Percentiles rank a stretch among this genome's conserved stretches.
Evolutionary conservation across 2,888 invertebrate genomes (phyloP).

Genomic region (Platypus cylindrus): DNA sequence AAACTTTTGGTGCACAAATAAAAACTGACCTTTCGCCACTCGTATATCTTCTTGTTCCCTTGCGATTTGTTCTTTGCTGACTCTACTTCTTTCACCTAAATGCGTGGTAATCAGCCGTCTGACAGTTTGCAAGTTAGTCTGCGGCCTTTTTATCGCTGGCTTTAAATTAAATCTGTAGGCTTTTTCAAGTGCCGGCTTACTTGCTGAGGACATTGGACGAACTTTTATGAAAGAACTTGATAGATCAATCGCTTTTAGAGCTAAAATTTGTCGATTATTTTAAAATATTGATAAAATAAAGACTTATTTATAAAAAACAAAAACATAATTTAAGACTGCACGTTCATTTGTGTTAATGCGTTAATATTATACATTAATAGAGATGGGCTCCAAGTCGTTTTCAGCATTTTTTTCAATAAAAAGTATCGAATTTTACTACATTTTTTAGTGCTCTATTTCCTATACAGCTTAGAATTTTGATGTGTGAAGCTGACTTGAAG

Average conservation of each 20-base stretch:
- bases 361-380: no score
- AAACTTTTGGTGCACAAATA: not conserved
- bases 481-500: no score
- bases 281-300: not conserved
- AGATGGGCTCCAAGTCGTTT: no score
- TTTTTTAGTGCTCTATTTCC: no score
- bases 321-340: not conserved
- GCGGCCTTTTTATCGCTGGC: constrained; percentile 34
- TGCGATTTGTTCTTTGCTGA: constrained; percentile 29
- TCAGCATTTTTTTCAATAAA: no score
- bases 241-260: constrained; percentile 29
- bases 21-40: constrained; percentile 29
- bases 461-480: no score
- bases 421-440: no score
- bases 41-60: constrained; percentile 29
- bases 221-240: constrained; percentile 30
- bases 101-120: constrained; percentile 32
- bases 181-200: constrained; percentile 24
- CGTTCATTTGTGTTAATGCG: no score
- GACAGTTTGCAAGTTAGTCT: constrained; percentile 32
- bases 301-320: not conserved
- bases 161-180: constrained; percentile 29
- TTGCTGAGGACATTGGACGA: constrained; percentile 30
- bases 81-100: constrained; percentile 28
- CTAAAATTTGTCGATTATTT: constrained; percentile 20